Evolutionary conservation across 1,140 invertebrate species (phyloP), one percentile per base, ranked within the genome.

Genomic region (Doryteuthis pealeii): DNA sequence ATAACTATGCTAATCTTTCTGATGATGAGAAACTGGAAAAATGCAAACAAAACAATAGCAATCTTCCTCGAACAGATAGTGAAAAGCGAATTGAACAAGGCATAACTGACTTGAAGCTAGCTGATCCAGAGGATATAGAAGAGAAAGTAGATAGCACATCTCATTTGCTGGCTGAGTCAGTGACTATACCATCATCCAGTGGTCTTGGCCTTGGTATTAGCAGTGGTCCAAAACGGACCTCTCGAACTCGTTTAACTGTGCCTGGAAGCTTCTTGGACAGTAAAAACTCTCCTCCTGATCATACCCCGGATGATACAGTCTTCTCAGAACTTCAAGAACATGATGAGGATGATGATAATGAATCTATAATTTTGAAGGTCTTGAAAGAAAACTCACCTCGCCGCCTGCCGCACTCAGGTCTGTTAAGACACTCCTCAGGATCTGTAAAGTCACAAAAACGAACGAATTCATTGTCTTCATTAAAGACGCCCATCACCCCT

Each of bases 401-500:
- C n/a, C 28, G 32, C 28, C 18, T 32, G 30, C 66, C 66, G 32
- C 66, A 68, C 32, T 33, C 28, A 30, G 32, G 32, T 26, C 10
- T 68, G 30, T 68, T 68, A 33, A 26, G 66, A 30, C 66, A 68
- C 32, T 68, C 66, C 66, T 62, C 54, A 28, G 66, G 66, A 22
- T 68, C 66, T 31, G 30, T 68, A 30, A 31, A 68, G 66, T 68
- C 66, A 22, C 66, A 68, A 33, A 68, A 68, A 32, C 66, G 66
- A 30, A 68, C 66, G 30, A 32, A 32, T 68, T 68, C 66, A 22
- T 62, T 28, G 22, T 26, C 66, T 26, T 71, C 70, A 45, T 54
- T 71, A 18, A 45, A 71, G 31, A 82, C 80, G 70, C 84, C 84
- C 28, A 85, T 79, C 66, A 85, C 84, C 30, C 84, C 83, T 14